A percentile compares a stretch with the other conserved stretches of the same genome.
Conservation (phyloP, 2,797 vertebrate genomes). For the Spinus pinus region DNA sequence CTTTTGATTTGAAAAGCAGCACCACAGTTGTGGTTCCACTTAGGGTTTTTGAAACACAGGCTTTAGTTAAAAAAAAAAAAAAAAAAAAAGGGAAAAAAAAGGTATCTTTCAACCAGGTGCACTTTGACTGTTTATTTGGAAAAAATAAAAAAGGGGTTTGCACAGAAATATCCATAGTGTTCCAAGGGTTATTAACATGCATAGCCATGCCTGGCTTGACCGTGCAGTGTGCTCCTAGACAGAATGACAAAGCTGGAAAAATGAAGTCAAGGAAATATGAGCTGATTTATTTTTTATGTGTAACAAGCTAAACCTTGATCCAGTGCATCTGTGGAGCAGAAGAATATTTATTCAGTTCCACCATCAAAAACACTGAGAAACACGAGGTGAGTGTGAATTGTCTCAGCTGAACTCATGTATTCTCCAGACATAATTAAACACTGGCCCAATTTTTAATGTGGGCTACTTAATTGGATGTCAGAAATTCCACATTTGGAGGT, state of each 20-base stretch:
- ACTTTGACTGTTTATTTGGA: slow-evolving; percentile 37
- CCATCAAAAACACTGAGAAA: slow-evolving; percentile 15
- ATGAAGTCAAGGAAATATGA: slow-evolving; percentile 62
- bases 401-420: slow-evolving; percentile 27
- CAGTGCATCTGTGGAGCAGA: slow-evolving; percentile 44
- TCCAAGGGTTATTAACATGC: slow-evolving; percentile 59
- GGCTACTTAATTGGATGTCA: slow-evolving; percentile 52
- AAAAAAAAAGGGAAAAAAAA: not conserved
- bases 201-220: slow-evolving; percentile 47
- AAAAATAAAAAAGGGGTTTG: slow-evolving; percentile 34
- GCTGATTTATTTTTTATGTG: slow-evolving; percentile 54
- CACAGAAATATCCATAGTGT: slow-evolving; percentile 45
- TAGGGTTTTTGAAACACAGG: slow-evolving; percentile 52
- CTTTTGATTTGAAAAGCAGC: slow-evolving; percentile 78
- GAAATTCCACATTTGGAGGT: slow-evolving; percentile 46
- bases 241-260: slow-evolving; percentile 68
- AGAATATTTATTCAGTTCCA: slow-evolving; percentile 37
- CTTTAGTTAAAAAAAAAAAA: not conserved
- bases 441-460: not conserved
- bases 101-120: slow-evolving; percentile 72
- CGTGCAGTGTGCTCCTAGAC: slow-evolving; percentile 37
- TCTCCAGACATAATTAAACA: slow-evolving; percentile 41
- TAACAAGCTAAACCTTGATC: slow-evolving; percentile 52
- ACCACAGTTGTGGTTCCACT: slow-evolving; percentile 65
- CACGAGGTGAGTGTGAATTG: slow-evolving; percentile 30